These are phyloP conservation scores for Drosophila engyochracea DNA, from an alignment of 2,888 invertebrate genomes.

Conservation along the genomic window DNA sequence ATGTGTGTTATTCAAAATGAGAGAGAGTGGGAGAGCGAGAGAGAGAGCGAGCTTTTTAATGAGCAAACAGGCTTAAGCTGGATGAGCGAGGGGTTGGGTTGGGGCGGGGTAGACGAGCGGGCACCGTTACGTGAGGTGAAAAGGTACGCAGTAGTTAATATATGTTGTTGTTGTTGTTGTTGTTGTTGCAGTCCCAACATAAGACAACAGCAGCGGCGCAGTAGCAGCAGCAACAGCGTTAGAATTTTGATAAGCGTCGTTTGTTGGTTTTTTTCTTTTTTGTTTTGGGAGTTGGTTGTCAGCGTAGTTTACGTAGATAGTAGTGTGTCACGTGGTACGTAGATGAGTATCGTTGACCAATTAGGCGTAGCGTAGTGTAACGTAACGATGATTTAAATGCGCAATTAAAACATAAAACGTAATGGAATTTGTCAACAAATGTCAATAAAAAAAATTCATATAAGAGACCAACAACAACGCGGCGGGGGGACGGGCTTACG, in stretches of 20 bases:
- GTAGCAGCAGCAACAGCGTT: conserved; percentile 69
- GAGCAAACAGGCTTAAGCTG: conserved; percentile 39
- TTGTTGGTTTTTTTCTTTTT: conserved; percentile 5
- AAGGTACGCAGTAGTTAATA: conserved; percentile 46
- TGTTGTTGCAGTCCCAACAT: conserved; percentile 36
- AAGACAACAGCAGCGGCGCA: conserved; percentile 33
- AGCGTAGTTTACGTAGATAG: conserved; percentile 25
- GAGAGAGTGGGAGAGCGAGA: background rate
- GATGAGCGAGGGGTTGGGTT: conserved; percentile 17
- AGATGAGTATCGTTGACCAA: conserved; percentile 50
- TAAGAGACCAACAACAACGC: conserved; percentile 27
- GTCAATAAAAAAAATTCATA: conserved; percentile 43
- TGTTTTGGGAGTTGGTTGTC: conserved; percentile 4
- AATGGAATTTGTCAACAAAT: conserved; percentile 48
- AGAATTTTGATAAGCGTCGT: conserved; percentile 68
- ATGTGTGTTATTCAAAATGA: conserved; percentile 31
- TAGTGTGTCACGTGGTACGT: conserved; percentile 24
- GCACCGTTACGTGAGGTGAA: conserved; percentile 30
- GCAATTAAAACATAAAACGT: conserved; percentile 49
- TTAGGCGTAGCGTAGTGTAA: conserved; percentile 42
- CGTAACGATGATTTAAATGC: conserved; percentile 56
- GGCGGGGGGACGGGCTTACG: conserved; percentile 27
- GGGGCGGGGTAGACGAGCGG: background rate
- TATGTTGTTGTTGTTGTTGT: conserved; percentile 25
- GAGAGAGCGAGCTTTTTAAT: conserved; percentile 5